Evolutionary conservation across 2,888 invertebrate species (phyloP), one percentile per base, ranked within the genome.

Genomic region (Tetropium fuscum): DNA sequence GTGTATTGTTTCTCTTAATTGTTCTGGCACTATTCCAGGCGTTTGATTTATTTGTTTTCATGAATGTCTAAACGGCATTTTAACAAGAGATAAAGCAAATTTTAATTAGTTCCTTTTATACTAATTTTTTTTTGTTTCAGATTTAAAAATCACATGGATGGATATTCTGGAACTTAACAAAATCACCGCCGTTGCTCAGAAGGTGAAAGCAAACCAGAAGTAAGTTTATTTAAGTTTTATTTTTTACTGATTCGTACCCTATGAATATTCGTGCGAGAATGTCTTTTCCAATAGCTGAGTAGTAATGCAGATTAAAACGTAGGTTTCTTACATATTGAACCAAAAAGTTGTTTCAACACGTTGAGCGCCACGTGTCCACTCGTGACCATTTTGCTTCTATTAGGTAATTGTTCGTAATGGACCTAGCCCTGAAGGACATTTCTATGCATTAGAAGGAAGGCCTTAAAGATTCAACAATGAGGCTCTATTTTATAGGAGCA

Each of bases 151-250:
- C 78, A 74, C 77, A 81, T 81, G 81, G 81, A 81, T 81, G 81
- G 81, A 81, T 79, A 80, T 81, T 72, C 76, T 78, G 77, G 80
- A 80, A 74, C 79, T 79, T 78, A 80, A 78, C 64, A 78, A 76
- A 64, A 75, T 76, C 36, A 75, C 71, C 51, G 72, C 72, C 38
- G 72, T 68, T 41, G 68, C 76, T 53, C 66, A 74, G 16, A 75
- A 71, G 63, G 75, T 63, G 32, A 76, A 75, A 58, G 60, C 72
- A 40, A 74, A 53, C 51, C 77, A 80, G 74, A 80, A 80, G 80
- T 81, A 73, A 80, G 81, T 80, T 47, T 3, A 27, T 11, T 27
- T 32, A 10, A 3, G 8, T 34, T 13, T 13, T 13, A 7, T 27
- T n/a, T 27, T 2, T 27, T 27, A 0, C 27, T 27, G n/a, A 27